Percentiles rank a stretch among this genome's conserved stretches.
Conservation (phyloP, 1,140 invertebrate species). For the Drosophila neocordata region DNA sequence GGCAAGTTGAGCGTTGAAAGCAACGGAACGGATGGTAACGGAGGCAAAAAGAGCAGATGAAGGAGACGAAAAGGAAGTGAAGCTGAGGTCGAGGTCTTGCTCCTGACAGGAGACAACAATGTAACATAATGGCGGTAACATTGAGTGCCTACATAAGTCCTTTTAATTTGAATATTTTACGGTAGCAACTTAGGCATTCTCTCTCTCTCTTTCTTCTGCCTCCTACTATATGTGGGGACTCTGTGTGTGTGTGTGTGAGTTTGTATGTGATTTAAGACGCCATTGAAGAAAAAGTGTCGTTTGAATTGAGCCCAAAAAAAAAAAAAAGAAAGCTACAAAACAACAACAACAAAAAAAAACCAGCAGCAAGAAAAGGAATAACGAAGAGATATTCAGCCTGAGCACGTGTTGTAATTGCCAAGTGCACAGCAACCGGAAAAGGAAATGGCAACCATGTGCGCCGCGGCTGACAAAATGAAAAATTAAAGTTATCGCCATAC, state of each 20-base stretch:
- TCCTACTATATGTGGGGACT: slow-evolving; percentile 14
- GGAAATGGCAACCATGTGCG: slow-evolving; percentile 63
- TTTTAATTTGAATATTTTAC: slow-evolving; percentile 82
- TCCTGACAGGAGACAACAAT: slow-evolving; percentile 67
- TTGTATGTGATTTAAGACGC: slow-evolving; percentile 47
- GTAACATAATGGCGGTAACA: slow-evolving; percentile 80
- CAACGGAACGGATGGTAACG: slow-evolving; percentile 49
- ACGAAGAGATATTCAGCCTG: slow-evolving; percentile 21
- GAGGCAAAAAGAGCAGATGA: neutral
- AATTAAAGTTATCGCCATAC: slow-evolving; percentile 70
- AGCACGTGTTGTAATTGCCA: slow-evolving; percentile 77
- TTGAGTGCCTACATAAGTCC: slow-evolving; percentile 82
- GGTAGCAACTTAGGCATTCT: slow-evolving; percentile 45
- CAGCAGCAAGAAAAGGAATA: slow-evolving; percentile 22
- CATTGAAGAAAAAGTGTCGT: slow-evolving; percentile 54
- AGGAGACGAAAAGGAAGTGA: slow-evolving; percentile 22
- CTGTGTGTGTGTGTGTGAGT: slow-evolving; percentile 22
- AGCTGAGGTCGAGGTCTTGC: slow-evolving; percentile 58
- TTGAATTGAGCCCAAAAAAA: slow-evolving; percentile 52
- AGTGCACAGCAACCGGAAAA: slow-evolving; percentile 55
- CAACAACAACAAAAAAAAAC: slow-evolving; percentile 9
- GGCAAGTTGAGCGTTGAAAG: slow-evolving; percentile 72
- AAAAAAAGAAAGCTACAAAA: slow-evolving; percentile 14
- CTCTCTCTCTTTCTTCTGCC: neutral
- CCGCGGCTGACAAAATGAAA: slow-evolving; percentile 57